Base-by-base conservation (phyloP, 2,797 vertebrate species). In the Chaenodraco wilsoni region DNA sequence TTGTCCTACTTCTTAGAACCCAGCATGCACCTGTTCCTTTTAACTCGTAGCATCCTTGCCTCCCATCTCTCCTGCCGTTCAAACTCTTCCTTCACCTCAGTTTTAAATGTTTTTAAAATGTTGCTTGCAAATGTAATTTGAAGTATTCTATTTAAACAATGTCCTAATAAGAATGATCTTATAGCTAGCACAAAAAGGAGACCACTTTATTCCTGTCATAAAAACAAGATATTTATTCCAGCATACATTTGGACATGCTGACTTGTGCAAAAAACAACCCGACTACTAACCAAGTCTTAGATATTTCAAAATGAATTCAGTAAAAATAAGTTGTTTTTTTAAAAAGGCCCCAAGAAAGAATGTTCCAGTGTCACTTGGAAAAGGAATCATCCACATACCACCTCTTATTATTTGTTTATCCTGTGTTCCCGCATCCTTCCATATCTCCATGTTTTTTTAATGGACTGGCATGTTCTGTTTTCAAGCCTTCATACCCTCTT, bases 311-410 rank as follows among this genome's bases (percentile, higher is more conserved):
- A 63, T 5, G 17, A 15, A 64, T 54, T 62, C 56, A 33, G 54
- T 49, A 17, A 64, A 43, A 48, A 56, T n/a, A 41, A 65, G 27
- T 12, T 37, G 37, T 61, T 61, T 48, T 73, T 77, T 71, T 33
- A 64, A 58, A 7, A 67, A 43, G 50, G 58, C 55, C 46, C 11
- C 41, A 2, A 10, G 56, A 62, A 62, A 37, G 72, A 45, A 64
- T 50, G 51, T 79, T 23, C 43, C 33, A 65, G 51, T 21, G 33
- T 55, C 52, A 62, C 43, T 40, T 23, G 41, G 21, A 52, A 64
- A 43, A 52, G 44, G 44, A 70, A 44, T 10, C 44, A 52, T 57
- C 21, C 54, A 15, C 2, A 31, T 55, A 8, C 4, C 27, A 19
- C 21, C 17, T 12, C n/a, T n/a, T 61, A 11, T 37, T 9, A 37